Conservation (phyloP, 2,888 invertebrate genomes). For the Poecilobothrus nobilitatus region DNA sequence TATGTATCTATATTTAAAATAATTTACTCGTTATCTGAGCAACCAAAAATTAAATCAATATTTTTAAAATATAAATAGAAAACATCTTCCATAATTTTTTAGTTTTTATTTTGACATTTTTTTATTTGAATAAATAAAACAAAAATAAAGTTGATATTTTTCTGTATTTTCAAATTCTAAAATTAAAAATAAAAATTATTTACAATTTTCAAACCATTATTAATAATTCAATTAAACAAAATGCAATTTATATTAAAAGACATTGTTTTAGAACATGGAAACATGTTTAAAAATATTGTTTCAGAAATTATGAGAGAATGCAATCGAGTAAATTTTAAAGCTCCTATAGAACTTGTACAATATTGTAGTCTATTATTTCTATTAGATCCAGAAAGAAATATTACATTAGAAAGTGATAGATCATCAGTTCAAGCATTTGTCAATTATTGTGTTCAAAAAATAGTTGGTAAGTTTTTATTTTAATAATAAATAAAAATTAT, state of each 20-base stretch:
- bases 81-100: too few species aligned
- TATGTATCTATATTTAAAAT: too few species aligned
- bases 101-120: too few species aligned
- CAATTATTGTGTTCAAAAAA: not conserved
- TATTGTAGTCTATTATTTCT: not conserved
- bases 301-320: slow-evolving; percentile 7
- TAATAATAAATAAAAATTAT: not conserved
- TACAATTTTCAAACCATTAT: too few species aligned
- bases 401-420: not conserved
- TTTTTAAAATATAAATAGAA: too few species aligned
- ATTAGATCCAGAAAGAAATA: not conserved
- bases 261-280: not conserved
- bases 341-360: not conserved
- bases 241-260: slow-evolving; percentile 1
- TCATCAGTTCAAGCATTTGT: not conserved
- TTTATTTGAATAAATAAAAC: too few species aligned
- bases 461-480: not conserved
- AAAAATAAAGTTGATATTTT: too few species aligned
- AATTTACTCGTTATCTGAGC: too few species aligned
- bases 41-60: too few species aligned
- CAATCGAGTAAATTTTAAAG: not conserved
- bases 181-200: too few species aligned
- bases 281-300: not conserved
- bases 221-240: too few species aligned
- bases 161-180: too few species aligned